These are phyloP conservation scores for Furnarius figulus DNA, from an alignment of 2,113 vertebrate genomes.

Conservation along the genomic window DNA sequence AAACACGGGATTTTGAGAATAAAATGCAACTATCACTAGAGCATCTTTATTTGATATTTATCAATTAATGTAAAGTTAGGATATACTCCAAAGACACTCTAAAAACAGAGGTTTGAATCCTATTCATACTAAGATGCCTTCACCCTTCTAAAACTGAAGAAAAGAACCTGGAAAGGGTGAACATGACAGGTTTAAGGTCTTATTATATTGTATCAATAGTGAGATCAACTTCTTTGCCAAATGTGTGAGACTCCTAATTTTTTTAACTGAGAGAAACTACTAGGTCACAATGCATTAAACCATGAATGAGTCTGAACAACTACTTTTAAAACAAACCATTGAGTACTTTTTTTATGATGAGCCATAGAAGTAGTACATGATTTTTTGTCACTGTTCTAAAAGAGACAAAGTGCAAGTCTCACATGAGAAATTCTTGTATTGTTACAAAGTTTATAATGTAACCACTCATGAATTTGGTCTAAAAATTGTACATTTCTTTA, in stretches of 20 bases:
- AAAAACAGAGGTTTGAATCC: background rate
- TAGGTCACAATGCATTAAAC: background rate
- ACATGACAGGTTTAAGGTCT: background rate
- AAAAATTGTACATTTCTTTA: background rate
- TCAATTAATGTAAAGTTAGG: background rate
- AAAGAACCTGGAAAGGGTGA: background rate
- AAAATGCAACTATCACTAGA: background rate
- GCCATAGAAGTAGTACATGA: background rate
- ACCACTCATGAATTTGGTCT: background rate
- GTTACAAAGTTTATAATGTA: constrained; percentile 7
- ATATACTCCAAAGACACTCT: background rate
- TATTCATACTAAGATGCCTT: background rate
- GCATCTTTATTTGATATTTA: background rate
- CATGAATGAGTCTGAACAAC: background rate
- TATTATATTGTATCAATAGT: background rate
- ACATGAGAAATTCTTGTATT: background rate
- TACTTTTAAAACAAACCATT: background rate
- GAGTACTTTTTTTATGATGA: background rate
- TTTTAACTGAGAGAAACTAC: background rate
- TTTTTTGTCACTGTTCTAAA: background rate
- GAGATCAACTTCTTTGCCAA: background rate
- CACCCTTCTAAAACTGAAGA: background rate
- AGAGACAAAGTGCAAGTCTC: background rate
- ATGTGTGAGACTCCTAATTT: background rate
- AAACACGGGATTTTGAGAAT: background rate